Evolutionary conservation across 2,888 invertebrate species (phyloP), one percentile per base, ranked within the genome.

Genomic region (Drosophila falleni): DNA sequence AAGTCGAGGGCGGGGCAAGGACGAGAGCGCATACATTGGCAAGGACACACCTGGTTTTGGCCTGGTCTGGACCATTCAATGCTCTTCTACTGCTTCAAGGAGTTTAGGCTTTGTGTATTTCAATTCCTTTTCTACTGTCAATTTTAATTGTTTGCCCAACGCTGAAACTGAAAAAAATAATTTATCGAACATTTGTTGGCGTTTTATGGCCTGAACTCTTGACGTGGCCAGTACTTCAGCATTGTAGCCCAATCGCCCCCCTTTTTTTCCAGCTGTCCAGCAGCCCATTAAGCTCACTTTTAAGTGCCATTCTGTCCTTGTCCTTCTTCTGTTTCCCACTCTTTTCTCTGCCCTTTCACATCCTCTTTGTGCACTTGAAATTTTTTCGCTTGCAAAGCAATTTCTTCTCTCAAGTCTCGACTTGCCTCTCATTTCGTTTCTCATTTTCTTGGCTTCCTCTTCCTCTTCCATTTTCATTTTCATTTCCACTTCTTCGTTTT

Each of bases 321-420:
- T 76, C 35, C 53, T 31, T 46, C 31, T 19, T 54, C 42, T 29
- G 15, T 26, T 51, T 37, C 26, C 5, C 16, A 19, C 35, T 44
- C 59, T 53, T 33, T 55, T 26, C 37, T 23, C 44, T 37, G 41
- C 50, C 13, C 58, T 65, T 35, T 62, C 50, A 11, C n/a, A 23
- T 70, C 19, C 35, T 44, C 39, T 33, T 19, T 42, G 63, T 82
- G 78, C 78, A 86, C 89, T 86, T 86, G 83, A 89, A 78, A 73
- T 78, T 82, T 87, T 46, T 75, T 55, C 79, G 90, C 89, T 69
- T 78, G 85, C 81, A 67, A 73, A 87, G 90, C 90, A 87, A 75
- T 78, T 76, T 70, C 53, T 64, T 58, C 54, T 60, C 63, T 73
- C 59, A 49, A 33, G 56, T 26, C 37, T 49, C 16, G 33, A 3